These are phyloP conservation scores for Brachyopa scutellaris DNA, from an alignment of 2,888 invertebrate species.

Conservation along the genomic window DNA sequence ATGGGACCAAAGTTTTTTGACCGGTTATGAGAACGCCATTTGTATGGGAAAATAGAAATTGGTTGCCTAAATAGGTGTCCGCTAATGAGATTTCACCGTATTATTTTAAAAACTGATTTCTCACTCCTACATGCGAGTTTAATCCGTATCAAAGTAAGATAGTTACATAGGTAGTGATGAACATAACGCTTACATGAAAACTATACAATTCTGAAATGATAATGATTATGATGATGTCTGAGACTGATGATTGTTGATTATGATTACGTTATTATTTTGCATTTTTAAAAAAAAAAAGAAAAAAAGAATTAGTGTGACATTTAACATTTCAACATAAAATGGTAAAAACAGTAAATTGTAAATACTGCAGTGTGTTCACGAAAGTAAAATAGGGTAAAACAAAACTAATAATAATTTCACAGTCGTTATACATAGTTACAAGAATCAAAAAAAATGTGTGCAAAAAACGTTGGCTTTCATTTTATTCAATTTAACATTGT, in stretches of 20 bases:
- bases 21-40: too few species aligned
- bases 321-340: slow-evolving; percentile 56
- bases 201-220: slow-evolving; percentile 42
- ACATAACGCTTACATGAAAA: too few species aligned
- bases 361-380: slow-evolving; percentile 37
- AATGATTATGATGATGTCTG: slow-evolving; percentile 28
- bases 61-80: too few species aligned
- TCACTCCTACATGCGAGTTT: too few species aligned
- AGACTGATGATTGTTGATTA: slow-evolving; percentile 48
- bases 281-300: slow-evolving; percentile 12
- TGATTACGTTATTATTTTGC: slow-evolving; percentile 41
- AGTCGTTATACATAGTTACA: slow-evolving; percentile 26
- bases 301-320: slow-evolving; percentile 48
- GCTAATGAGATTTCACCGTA: too few species aligned
- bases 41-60: too few species aligned
- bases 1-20: too few species aligned
- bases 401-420: slow-evolving; percentile 32
- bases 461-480: slow-evolving; percentile 37
- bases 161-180: too few species aligned
- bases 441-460: slow-evolving; percentile 66
- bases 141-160: slow-evolving; percentile 6
- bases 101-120: too few species aligned
- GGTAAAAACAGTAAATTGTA: background rate
- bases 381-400: slow-evolving; percentile 3
- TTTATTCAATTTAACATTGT: background rate